A percentile compares a stretch with the other conserved stretches of the same genome.
These are phyloP conservation scores for Axea sp. DNA, from an alignment of 2,888 invertebrate species.

Conservation along the genomic window DNA sequence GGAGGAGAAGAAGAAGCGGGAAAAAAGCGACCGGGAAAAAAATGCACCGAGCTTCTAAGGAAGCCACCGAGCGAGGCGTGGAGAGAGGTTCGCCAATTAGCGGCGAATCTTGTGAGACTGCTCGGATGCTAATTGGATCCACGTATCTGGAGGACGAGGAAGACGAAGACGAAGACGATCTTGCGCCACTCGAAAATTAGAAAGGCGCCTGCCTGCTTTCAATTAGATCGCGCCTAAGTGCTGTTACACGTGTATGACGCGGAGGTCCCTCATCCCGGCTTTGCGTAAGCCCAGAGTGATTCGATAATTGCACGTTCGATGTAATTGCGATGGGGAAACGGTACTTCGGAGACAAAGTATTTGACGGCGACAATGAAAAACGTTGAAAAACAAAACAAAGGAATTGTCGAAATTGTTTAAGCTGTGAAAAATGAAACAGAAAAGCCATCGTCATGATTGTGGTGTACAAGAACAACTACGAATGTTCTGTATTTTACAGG, in stretches of 20 bases:
- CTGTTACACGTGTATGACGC: slow-evolving; percentile 1
- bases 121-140: slow-evolving; percentile 63
- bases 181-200: slow-evolving; percentile 68
- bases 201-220: slow-evolving; percentile 66
- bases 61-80: slow-evolving; percentile 9
- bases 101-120: slow-evolving; percentile 60
- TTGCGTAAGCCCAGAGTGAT: slow-evolving; percentile 11
- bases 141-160: slow-evolving; percentile 40
- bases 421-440: too few relatives aligned
- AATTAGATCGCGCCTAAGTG: slow-evolving; percentile 63
- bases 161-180: slow-evolving; percentile 33
- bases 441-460: too few relatives aligned
- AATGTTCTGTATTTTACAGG: too few relatives aligned
- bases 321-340: slow-evolving; percentile 10
- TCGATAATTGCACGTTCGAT: slow-evolving; percentile 13
- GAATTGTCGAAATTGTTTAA: too few relatives aligned
- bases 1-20: neutral
- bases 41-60: slow-evolving; percentile 15
- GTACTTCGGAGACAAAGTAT: too few relatives aligned
- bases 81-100: slow-evolving; percentile 58
- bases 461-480: too few relatives aligned
- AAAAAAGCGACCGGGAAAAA: slow-evolving; percentile 1
- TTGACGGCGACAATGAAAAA: too few relatives aligned
- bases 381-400: too few relatives aligned
- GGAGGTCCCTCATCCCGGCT: slow-evolving; percentile 4